Evolutionary conservation across 2,797 vertebrate genomes (phyloP), one percentile per base, ranked within the genome.

Genomic region (Meriones psammophilus): DNA sequence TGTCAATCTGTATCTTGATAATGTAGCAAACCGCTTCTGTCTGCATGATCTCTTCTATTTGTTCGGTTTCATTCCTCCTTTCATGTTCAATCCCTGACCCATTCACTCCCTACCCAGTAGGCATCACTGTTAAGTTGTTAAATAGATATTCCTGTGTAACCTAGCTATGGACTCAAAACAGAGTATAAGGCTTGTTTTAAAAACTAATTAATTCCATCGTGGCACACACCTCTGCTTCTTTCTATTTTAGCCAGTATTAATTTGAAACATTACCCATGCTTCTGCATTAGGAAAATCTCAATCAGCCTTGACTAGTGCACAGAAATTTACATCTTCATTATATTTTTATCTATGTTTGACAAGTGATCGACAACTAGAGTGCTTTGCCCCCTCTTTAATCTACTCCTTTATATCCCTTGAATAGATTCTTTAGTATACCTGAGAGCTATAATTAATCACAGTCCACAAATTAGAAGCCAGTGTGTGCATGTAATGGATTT

Each of bases 291-390:
- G 60, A 94, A 66, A 76, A 81, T 28, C 22, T 92, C 46, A 84
- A 69, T 92, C 42, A 64, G 33, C 66, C 50, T 66, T 54, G 17
- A 86, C 4, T 64, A 8, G 13, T 76, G 24, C n/a, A 66, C 46
- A 8, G 26, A 58, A 83, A 76, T 95, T 94, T 95, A 46, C 14
- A 93, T 24, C 4, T 78, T 8, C 4, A 83, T 12, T 39, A 54
- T n/a, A 80, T 78, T 91, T 95, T 93, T 71, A 46, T 91, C 74
- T 78, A 66, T 14, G 8, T 93, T 87, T 91, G 68, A 91, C 15
- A 83, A 62, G 6, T 50, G 69, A 86, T 91, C 33, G 15, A 22
- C 54, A 87, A 6, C 54, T 15, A 83, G 36, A n/a, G 4, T 81
- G 62, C 8, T 91, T 86, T 93, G 28, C 10, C 12, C 60, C 12